phyloP scores from a whole-genome alignment of 2,797 vertebrate genomes.

The Mionectes olivaceus region DNA sequence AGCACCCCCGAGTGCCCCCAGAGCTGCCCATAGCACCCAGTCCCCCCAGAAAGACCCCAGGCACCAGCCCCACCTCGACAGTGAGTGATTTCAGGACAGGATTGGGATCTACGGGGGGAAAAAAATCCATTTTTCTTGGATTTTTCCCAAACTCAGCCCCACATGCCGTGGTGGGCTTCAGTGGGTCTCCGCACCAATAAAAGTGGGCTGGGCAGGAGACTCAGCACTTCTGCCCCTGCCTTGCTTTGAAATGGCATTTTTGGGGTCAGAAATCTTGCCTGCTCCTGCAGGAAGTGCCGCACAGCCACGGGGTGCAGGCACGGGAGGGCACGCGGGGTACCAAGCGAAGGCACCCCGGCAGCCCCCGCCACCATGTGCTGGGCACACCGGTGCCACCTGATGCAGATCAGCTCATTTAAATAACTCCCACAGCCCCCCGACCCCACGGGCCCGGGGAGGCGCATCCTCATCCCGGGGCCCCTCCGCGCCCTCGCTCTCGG shows the following conservation, averaged over 20 bases:
- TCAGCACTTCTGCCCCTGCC: fast-evolving
- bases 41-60: not conserved
- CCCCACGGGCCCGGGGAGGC: not conserved
- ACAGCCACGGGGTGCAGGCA: fast-evolving
- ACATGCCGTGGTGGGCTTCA: fast-evolving
- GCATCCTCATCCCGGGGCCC: not conserved
- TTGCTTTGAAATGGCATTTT: not conserved
- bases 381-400: not conserved
- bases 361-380: fast-evolving
- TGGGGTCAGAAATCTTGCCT: fast-evolving
- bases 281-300: fast-evolving
- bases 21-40: not conserved
- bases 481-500: not conserved
- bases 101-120: fast-evolving
- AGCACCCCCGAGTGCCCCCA: not conserved
- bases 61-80: not conserved
- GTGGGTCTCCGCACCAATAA: not conserved
- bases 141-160: not conserved
- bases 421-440: fast-evolving
- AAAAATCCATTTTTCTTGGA: not conserved
- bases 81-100: not conserved
- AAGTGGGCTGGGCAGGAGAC: not conserved
- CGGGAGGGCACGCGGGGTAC: not conserved
- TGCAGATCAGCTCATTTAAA: not conserved
- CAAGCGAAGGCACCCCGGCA: not conserved